These are phyloP conservation scores for Mionectes olivaceus DNA, from an alignment of 2,797 vertebrate genomes.

Conservation along the genomic window DNA sequence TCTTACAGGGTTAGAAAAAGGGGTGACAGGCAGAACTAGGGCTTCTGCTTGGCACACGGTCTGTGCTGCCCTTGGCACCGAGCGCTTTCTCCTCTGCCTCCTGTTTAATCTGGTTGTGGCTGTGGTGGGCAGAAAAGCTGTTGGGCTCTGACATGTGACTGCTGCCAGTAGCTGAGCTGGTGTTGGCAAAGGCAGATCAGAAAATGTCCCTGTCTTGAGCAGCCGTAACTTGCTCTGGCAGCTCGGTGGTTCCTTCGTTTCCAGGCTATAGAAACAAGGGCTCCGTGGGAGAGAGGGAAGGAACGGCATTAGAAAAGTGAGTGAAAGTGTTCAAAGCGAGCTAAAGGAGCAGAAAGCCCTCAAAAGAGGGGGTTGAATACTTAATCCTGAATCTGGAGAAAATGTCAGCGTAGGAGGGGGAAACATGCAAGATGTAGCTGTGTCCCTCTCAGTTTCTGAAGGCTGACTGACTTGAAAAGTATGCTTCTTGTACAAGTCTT, in stretches of 20 bases:
- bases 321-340: background rate
- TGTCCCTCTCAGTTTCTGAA: background rate
- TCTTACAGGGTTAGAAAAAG: background rate
- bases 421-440: background rate
- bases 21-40: background rate
- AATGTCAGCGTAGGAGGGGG: slow-evolving; percentile 59
- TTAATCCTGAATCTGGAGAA: slow-evolving; percentile 21
- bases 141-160: background rate
- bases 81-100: background rate
- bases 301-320: background rate
- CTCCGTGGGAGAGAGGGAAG: background rate
- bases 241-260: background rate
- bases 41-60: background rate
- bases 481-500: background rate
- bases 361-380: slow-evolving; percentile 2
- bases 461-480: background rate
- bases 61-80: background rate
- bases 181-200: background rate
- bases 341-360: background rate
- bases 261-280: background rate
- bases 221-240: background rate
- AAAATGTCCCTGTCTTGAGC: background rate
- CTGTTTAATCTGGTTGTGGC: background rate
- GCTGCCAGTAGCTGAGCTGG: background rate
- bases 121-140: background rate